phyloP scores from a whole-genome alignment of 2,888 invertebrate genomes.

The Machimus rusticus region DNA sequence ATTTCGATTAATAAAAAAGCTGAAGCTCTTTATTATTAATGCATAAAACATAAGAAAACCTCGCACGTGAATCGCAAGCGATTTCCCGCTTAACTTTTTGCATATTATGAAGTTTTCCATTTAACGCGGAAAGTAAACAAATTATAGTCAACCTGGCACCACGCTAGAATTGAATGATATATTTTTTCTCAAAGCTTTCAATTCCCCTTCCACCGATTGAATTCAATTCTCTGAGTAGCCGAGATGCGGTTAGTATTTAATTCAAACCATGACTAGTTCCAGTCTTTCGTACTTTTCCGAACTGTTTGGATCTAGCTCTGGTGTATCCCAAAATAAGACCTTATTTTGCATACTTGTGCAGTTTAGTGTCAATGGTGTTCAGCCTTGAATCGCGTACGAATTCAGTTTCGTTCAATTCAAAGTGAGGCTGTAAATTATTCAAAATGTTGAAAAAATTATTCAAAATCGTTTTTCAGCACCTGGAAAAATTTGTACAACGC shows the following conservation, averaged over 20 bases:
- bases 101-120: neutral
- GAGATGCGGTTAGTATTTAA: neutral
- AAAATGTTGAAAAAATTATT: neutral
- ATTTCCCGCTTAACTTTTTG: neutral
- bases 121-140: neutral
- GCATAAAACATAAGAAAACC: neutral
- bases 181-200: neutral
- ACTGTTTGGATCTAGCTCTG: neutral
- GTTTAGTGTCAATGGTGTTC: slow-evolving; percentile 29
- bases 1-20: neutral
- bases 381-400: neutral
- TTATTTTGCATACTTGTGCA: neutral
- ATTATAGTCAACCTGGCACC: neutral
- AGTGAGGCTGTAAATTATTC: neutral
- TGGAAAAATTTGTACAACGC: neutral
- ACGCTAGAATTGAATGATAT: neutral
- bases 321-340: neutral
- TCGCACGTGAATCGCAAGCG: neutral
- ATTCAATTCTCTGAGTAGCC: neutral
- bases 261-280: neutral
- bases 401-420: neutral
- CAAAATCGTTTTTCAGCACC: neutral
- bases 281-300: neutral
- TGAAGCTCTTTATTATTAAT: neutral
- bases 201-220: neutral